A percentile compares a stretch with the other conserved stretches of the same genome.
Conservation (phyloP, 1,140 invertebrate species). For the Pachypeltis micranthus region DNA sequence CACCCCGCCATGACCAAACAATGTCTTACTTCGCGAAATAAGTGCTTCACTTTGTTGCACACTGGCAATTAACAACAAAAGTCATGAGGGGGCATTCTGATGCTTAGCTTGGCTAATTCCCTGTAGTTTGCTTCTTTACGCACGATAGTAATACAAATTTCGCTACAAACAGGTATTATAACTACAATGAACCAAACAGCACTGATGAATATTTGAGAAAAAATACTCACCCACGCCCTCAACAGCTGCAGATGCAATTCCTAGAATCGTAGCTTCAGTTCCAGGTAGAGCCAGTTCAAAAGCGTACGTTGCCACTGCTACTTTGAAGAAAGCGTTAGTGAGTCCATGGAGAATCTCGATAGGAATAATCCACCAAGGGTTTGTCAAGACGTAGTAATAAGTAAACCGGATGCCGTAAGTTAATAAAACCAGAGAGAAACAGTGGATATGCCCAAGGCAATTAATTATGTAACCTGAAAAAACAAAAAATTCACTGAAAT, state of each 20-base stretch:
- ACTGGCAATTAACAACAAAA: no score
- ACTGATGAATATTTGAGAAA: no score
- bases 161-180: no score
- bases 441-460: constrained; percentile 62
- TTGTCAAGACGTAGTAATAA: constrained; percentile 37
- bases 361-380: constrained; percentile 39
- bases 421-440: constrained; percentile 25
- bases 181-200: no score
- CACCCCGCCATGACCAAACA: no score
- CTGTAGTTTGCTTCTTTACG: no score
- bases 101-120: no score
- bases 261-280: constrained; percentile 37
- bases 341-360: constrained; percentile 42
- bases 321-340: constrained; percentile 43
- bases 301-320: constrained; percentile 39
- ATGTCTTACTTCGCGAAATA: no score
- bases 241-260: constrained; percentile 34
- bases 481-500: background rate
- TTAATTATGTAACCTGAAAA: constrained; percentile 60
- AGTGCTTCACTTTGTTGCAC: no score
- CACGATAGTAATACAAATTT: no score
- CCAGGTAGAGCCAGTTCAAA: constrained; percentile 37
- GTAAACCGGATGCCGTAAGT: constrained; percentile 35
- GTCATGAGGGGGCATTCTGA: no score
- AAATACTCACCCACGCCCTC: constrained; percentile 55